These are phyloP conservation scores for Eupithecia pulchellata DNA, from an alignment of 2,888 invertebrate species.

Conservation along the genomic window DNA sequence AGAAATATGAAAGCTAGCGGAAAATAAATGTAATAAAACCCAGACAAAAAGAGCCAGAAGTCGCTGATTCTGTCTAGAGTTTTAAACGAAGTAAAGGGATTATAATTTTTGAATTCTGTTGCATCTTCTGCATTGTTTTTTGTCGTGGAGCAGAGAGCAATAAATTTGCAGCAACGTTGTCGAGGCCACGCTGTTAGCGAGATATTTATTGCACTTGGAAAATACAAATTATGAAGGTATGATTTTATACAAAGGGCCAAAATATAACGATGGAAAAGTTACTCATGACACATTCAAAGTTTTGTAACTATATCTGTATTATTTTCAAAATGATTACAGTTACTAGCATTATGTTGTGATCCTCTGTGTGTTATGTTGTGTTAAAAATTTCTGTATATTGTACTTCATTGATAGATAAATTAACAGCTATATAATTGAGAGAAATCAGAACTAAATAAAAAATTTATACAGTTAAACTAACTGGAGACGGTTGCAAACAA, in stretches of 20 bases:
- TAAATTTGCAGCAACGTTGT: slow-evolving; percentile 10
- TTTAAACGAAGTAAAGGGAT: background rate
- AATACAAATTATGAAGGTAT: background rate
- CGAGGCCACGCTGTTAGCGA: background rate
- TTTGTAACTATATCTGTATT: no score
- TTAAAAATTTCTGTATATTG: no score
- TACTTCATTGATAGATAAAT: no score
- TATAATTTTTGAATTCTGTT: background rate
- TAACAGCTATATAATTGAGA: no score
- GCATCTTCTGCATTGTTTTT: background rate
- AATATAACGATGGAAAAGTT: background rate
- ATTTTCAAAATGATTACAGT: no score
- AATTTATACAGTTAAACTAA: no score
- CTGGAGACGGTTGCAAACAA: background rate
- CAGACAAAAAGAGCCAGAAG: background rate
- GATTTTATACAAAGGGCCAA: background rate
- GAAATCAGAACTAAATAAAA: no score
- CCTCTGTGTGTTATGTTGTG: no score
- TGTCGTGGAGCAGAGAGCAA: background rate
- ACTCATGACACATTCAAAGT: background rate
- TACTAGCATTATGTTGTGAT: no score
- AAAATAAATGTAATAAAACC: background rate
- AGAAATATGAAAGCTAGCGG: slow-evolving; percentile 3
- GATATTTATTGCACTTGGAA: slow-evolving; percentile 5
- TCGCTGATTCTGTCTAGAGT: background rate